A percentile compares a stretch with the other conserved stretches of the same genome.
Conservation (phyloP, 2,888 invertebrate genomes). For the Ceramica pisi region DNA sequence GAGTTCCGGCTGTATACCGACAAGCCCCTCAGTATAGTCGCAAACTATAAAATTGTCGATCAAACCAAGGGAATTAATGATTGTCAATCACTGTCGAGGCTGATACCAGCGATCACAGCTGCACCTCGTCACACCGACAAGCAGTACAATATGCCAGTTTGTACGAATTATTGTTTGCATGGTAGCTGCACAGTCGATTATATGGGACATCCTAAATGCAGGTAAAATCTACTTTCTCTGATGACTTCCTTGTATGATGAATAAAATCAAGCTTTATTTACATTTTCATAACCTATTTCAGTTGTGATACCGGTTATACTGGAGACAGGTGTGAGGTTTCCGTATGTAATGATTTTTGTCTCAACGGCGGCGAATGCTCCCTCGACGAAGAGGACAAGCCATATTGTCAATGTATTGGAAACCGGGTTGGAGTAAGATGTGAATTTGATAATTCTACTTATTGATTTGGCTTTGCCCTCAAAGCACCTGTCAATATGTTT, state of each 20-base stretch:
- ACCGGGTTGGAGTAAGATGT: neutral
- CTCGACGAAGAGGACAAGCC: neutral
- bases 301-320: neutral
- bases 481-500: too few species aligned
- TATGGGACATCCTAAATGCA: slow-evolving; percentile 82
- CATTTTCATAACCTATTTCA: neutral
- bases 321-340: neutral
- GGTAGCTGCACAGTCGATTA: slow-evolving; percentile 90
- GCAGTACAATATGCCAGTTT: slow-evolving; percentile 91
- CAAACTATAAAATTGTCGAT: slow-evolving; percentile 80
- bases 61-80: slow-evolving; percentile 74
- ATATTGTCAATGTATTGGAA: neutral
- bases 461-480: too few species aligned
- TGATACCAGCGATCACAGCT: slow-evolving; percentile 56
- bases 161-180: slow-evolving; percentile 93
- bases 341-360: too few species aligned
- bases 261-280: neutral
- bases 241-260: neutral
- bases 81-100: slow-evolving; percentile 72
- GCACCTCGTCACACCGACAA: slow-evolving; percentile 91
- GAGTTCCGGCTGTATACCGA: slow-evolving; percentile 60
- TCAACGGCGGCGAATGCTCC: neutral
- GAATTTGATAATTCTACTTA: neutral
- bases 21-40: slow-evolving; percentile 80
- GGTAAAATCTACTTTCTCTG: slow-evolving; percentile 67